Evolutionary conservation across 2,888 invertebrate species (phyloP).

Genomic region (Torymus texanus): DNA sequence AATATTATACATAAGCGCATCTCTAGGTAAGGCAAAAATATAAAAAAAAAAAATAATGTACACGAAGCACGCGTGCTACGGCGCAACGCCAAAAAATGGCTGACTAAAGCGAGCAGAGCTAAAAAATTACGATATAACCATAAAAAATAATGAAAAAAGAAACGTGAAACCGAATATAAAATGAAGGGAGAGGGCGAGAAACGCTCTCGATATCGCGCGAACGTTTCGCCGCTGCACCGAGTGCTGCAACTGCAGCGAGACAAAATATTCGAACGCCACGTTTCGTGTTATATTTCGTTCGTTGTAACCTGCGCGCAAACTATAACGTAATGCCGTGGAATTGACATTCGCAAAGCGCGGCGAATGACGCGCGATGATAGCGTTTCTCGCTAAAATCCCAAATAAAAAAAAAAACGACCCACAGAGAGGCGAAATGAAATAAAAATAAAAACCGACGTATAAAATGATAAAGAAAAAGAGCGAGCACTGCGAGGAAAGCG

Average conservation of each 20-base stretch:
- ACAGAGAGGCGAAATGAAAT: background rate
- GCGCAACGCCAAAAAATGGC: conserved; percentile 12
- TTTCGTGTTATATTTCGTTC: conserved; percentile 10
- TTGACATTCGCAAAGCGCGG: conserved; percentile 54
- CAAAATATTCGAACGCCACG: background rate
- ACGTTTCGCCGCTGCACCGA: conserved; percentile 1
- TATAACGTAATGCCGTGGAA: conserved; percentile 58
- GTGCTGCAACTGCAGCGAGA: conserved; percentile 5
- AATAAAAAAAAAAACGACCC: conserved; percentile 28
- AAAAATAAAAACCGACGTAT: conserved; percentile 13
- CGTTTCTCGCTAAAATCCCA: conserved; percentile 25
- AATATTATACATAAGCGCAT: conserved; percentile 51
- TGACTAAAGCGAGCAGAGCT: conserved; percentile 18
- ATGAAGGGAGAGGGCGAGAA: conserved; percentile 21
- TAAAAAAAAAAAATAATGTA: conserved; percentile 22
- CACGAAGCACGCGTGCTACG: background rate
- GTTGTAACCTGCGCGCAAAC: background rate
- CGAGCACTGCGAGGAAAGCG: background rate
- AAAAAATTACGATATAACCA: conserved; percentile 25
- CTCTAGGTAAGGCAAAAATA: conserved; percentile 28
- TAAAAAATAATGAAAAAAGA: conserved; percentile 19
- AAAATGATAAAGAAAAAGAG: conserved; percentile 3
- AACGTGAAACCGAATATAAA: background rate
- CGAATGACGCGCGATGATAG: conserved; percentile 19
- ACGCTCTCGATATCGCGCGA: conserved; percentile 13